Percentiles rank a stretch among this genome's conserved stretches.
Conservation (phyloP, 2,888 invertebrate species). For the Melinaea marsaeus region DNA sequence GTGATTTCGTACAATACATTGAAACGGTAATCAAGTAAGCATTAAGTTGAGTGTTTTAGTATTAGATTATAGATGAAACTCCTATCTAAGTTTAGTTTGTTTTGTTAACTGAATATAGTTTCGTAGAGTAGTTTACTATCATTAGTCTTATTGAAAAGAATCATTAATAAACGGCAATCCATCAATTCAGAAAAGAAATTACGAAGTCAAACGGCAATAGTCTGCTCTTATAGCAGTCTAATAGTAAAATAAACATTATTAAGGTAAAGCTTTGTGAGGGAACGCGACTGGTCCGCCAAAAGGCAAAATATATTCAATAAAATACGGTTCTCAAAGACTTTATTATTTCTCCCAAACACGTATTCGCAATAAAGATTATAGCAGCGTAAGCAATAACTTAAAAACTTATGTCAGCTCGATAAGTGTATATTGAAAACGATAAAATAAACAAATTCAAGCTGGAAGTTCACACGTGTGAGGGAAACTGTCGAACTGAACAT, state of each 20-base stretch:
- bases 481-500: constrained; percentile 20
- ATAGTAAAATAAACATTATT: too few relatives aligned
- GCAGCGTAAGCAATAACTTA: constrained; percentile 9
- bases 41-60: not conserved
- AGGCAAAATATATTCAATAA: not conserved
- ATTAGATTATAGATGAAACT: not conserved
- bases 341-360: not conserved
- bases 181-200: too few relatives aligned
- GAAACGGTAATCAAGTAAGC: not conserved
- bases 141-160: too few relatives aligned
- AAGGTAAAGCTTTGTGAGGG: too few relatives aligned
- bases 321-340: not conserved
- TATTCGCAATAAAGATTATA: constrained; percentile 1
- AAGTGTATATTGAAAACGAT: constrained; percentile 16
- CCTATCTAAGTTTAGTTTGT: not conserved
- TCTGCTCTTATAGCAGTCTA: too few relatives aligned
- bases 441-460: constrained; percentile 20
- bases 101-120: not conserved
- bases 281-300: not conserved
- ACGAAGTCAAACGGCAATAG: too few relatives aligned
- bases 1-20: constrained; percentile 1
- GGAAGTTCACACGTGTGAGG: constrained; percentile 21
- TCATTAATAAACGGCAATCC: too few relatives aligned
- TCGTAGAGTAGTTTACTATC: too few relatives aligned
- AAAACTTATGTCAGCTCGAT: constrained; percentile 11